Base-by-base conservation (phyloP, 2,113 vertebrate species). In the Pterocles burchelli region DNA sequence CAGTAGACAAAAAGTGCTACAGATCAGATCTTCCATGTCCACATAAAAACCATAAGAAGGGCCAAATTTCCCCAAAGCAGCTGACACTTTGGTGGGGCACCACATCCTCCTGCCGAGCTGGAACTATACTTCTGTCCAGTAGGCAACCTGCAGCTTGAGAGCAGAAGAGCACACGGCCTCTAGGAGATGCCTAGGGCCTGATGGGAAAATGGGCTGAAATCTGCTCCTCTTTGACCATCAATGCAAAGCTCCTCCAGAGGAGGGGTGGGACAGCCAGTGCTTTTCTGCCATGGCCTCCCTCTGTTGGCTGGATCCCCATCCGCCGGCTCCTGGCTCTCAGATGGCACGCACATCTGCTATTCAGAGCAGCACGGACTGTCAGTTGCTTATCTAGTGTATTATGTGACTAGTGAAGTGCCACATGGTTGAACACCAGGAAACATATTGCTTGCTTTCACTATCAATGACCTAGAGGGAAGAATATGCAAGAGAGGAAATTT, bases 391-490 rank as follows among this genome's bases (percentile, higher is more conserved):
- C 95, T 96, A 17, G 88, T 90, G 83, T 95, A 94, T 80, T 94
- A 93, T 96, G 95, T 93, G 95, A 94, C 92, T 93, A 95, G 85
- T 96, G 96, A 97, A 94, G 93, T 96, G 95, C 93, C 95, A 96
- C 96, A 95, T 97, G 95, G 95, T 96, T 93, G 96, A 96, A 96
- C 96, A 97, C 96, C 92, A 93, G 93, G 95, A 96, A 97, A 96
- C 95, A 97, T 94, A 97, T 96, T 97, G 96, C 94, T 88, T 91
- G 96, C 91, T 96, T 96, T 96, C 95, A 93, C 93, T 96, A 94
- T 96, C 93, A 90, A 89, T 97, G 95, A 96, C 92, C 95, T 96
- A 96, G 95, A 90, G 92, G 88, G 95, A 97, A 95, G 96, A 97
- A 88, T 95, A 97, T 96, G 95, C 48, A 33, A 93, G 95, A 90